Conservation (phyloP, 1,140 invertebrate species). For the Diabrotica undecimpunctata region DNA sequence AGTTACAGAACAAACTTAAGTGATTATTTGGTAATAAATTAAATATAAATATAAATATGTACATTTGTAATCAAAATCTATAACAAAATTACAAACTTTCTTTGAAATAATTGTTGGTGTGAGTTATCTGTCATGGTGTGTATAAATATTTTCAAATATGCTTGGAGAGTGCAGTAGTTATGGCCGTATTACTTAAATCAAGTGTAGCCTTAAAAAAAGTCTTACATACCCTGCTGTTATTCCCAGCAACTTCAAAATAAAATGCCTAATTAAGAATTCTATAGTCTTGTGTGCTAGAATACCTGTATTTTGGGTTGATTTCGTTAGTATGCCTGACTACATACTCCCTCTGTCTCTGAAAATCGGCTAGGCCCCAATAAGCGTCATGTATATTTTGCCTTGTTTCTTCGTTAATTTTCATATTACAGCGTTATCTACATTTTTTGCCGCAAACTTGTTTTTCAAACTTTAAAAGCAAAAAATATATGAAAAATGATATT, state of each 20-base stretch:
- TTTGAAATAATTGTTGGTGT: too few relatives aligned
- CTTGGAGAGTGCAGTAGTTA: too few relatives aligned
- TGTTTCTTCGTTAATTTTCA: conserved; percentile 7
- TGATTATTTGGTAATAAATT: too few relatives aligned
- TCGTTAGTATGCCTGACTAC: background rate
- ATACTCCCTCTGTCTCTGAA: conserved; percentile 19
- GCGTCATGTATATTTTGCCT: conserved; percentile 11
- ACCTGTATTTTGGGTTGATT: conserved; percentile 22
- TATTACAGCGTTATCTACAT: conserved; percentile 16
- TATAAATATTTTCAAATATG: too few relatives aligned
- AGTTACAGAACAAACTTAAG: too few relatives aligned
- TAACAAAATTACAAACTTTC: too few relatives aligned
- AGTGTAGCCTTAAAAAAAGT: conserved; percentile 1
- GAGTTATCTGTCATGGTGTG: too few relatives aligned
- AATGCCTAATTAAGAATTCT: conserved; percentile 7
- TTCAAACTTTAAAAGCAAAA: too few relatives aligned
- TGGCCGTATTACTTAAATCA: too few relatives aligned
- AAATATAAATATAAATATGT: too few relatives aligned
- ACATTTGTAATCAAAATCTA: too few relatives aligned
- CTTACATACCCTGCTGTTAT: conserved; percentile 15
- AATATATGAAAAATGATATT: too few relatives aligned
- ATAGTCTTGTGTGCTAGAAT: conserved; percentile 5
- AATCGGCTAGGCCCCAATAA: conserved; percentile 20
- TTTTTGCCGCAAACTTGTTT: conserved; percentile 14
- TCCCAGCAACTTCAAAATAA: conserved; percentile 21